These are phyloP conservation scores for Gasteruption jaculator DNA, from an alignment of 2,888 invertebrate genomes.

Conservation along the genomic window DNA sequence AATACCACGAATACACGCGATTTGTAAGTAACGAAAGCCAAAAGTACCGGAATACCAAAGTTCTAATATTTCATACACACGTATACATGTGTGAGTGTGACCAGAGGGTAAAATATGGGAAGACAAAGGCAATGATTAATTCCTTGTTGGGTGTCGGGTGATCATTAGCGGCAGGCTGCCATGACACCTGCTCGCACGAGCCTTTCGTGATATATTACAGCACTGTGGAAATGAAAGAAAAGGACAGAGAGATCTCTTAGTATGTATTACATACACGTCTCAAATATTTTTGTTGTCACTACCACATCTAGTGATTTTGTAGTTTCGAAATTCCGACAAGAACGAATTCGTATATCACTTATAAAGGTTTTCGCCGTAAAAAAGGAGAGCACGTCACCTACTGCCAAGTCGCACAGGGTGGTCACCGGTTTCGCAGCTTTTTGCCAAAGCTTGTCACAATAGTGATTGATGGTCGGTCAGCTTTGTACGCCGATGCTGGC, in stretches of 20 bases:
- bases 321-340: conserved; percentile 37
- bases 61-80: conserved; percentile 2
- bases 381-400: no score
- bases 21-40: conserved; percentile 23
- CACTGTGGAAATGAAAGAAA: conserved; percentile 18
- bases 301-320: no score
- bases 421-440: conserved; percentile 34
- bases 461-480: conserved; percentile 38
- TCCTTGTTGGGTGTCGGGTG: conserved; percentile 44
- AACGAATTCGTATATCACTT: conserved; percentile 31
- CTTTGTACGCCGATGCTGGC: no score
- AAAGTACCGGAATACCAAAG: no score
- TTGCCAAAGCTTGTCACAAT: conserved; percentile 39
- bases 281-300: conserved; percentile 8
- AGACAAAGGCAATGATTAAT: conserved; percentile 50
- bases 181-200: conserved; percentile 49
- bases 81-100: conserved; percentile 19
- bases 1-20: conserved; percentile 17
- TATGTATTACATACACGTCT: conserved; percentile 5
- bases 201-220: conserved; percentile 46
- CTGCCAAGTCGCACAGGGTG: conserved; percentile 27
- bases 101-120: conserved; percentile 32
- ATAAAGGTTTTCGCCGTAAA: no score
- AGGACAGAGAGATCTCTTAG: background rate
- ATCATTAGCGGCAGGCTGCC: conserved; percentile 47